Evolutionary conservation across 2,797 vertebrate species (phyloP).

Genomic region (Rhadinocentrus ornatus): DNA sequence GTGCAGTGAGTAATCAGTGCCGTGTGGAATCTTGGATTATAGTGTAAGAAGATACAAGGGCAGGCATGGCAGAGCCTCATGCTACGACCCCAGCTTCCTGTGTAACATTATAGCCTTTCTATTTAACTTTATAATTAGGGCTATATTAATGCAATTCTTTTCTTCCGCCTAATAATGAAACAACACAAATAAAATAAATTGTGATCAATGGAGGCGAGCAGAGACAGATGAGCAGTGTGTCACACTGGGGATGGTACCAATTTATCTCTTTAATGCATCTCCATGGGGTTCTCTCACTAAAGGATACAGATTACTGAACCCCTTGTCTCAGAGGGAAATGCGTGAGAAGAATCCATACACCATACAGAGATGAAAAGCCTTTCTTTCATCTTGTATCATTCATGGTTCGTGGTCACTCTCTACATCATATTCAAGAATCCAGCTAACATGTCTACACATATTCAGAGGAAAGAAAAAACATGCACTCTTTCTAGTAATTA

Average conservation of each 20-base stretch:
- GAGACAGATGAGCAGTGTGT: slow-evolving; percentile 88
- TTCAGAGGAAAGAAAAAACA: slow-evolving; percentile 23
- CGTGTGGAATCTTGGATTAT: slow-evolving; percentile 62
- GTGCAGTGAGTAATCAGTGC: slow-evolving; percentile 68
- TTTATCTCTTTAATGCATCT: slow-evolving; percentile 91
- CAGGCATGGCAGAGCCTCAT: slow-evolving; percentile 48
- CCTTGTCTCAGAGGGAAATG: slow-evolving; percentile 80
- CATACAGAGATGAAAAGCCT: slow-evolving; percentile 74
- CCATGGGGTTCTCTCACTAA: slow-evolving; percentile 86
- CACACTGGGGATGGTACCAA: slow-evolving; percentile 86
- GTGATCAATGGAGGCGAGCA: slow-evolving; percentile 87
- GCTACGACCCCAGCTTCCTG: slow-evolving; percentile 74
- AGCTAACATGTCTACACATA: slow-evolving; percentile 41
- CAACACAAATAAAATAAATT: slow-evolving; percentile 90
- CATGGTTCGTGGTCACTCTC: slow-evolving; percentile 67
- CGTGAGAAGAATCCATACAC: slow-evolving; percentile 83
- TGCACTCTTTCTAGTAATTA: not conserved
- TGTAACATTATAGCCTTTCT: slow-evolving; percentile 79
- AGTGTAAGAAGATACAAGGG: slow-evolving; percentile 75
- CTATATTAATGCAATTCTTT: slow-evolving; percentile 86
- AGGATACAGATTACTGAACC: slow-evolving; percentile 86
- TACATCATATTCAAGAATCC: slow-evolving; percentile 60
- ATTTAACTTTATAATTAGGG: slow-evolving; percentile 84
- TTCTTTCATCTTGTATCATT: slow-evolving; percentile 70
- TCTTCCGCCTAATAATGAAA: slow-evolving; percentile 86